Evolutionary conservation across 2,888 invertebrate species (phyloP), one percentile per base, ranked within the genome.

Genomic region (Lepidocyrtoides sp.): DNA sequence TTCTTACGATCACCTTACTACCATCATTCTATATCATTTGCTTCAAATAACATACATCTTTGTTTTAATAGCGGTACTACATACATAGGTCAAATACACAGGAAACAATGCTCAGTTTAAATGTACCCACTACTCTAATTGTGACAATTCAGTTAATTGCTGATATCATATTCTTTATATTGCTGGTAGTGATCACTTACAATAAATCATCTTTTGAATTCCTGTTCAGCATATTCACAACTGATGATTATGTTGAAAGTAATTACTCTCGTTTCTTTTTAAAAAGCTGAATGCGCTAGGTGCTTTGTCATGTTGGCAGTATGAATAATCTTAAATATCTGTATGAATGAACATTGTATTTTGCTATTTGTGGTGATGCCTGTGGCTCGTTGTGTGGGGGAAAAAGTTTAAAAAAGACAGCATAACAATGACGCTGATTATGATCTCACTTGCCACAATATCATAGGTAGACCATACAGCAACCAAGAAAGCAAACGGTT

Each of bases 261-360:
- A 75, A 75, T 75, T 44, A 75, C 44, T 75, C 75, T 12, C 23
- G 69, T 36, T 17, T n/a, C 17, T 26, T 23, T 75, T 48, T 26
- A n/a, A 75, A 12, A 75, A 23, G 41, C n/a, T 41, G 20, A 17
- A 41, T 26, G 60, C 26, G 29, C 23, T 3, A 20, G 20, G 8
- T 3, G 10, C 29, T 26, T 29, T 63, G 8, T 51, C 51, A 51
- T 51, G 51, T 17, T 51, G 10, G 12, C 51, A 51, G 14, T 51
- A 51, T 1, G 12, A n/a, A n/a, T 51, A n/a, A 14, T 12, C 12
- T 51, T 10, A 17, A 17, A 10, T 51, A n/a, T 51, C 17, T 51
- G 51, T 17, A 1, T 12, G 17, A 51, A 8, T 17, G 26, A 14
- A 10, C 57, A 57, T n/a, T 57, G 57, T 57, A 57, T 36, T 69